Evolutionary conservation across 1,140 invertebrate species (phyloP), one percentile per base, ranked within the genome.

Genomic region (Cydia amplana): DNA sequence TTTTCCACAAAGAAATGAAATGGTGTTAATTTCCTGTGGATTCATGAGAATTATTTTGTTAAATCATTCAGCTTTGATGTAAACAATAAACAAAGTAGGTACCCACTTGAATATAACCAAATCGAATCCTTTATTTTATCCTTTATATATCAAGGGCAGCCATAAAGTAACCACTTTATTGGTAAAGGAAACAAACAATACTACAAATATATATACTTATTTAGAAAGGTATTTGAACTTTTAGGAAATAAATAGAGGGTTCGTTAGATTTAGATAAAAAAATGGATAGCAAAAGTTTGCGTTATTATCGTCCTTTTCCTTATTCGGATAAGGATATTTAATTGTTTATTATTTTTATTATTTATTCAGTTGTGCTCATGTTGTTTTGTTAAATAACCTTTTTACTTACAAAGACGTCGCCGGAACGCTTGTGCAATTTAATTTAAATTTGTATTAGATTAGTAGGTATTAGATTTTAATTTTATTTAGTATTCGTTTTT

Each of bases 1-100:
- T 51, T 51, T 18, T 51, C 6, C 55, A 20, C 55, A 23, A 23
- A 60, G 12, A 43, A 70, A 18, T 36, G 65, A 70, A 43, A 70
- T 70, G 6, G 65, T 43, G 65, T 70, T 70, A 43, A 70, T 43
- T 43, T 70, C 65, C 65, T 70, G 36, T 43, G 28, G 28, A 70
- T 70, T 70, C 25, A 51, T 60, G 18, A 9, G 20, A 60, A 60
- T 60, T 23, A 23, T 60, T 9, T 10, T 20, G 55, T 60, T 60
- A 60, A 20, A 60, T 20, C 18, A 20, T 60, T 60, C 18, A 20
- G 18, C 55, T 60, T 60, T 60, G 55, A 60, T 23, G 51, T 46
- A 46, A 46, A 46, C 43, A 46, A 40, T 14, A 1, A 32, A 32
- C 0, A 32, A n/a, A 0, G 14, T n/a, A 51, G 60, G 60, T 60